phyloP scores from a whole-genome alignment of 64 coral and sea anemone species.

The Pachyseris speciosa region DNA sequence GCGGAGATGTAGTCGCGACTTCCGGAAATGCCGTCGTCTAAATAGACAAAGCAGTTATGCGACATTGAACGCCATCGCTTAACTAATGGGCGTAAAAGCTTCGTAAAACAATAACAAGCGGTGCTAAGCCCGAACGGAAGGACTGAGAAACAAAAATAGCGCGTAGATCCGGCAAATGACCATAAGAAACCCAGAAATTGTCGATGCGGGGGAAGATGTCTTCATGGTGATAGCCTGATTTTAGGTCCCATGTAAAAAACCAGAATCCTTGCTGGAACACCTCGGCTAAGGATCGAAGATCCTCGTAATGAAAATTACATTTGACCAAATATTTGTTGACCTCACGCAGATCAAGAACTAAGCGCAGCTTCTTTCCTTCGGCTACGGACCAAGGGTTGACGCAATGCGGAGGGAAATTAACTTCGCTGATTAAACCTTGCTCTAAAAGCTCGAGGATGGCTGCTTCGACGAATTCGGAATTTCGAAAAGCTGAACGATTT shows the following conservation, averaged over 20 bases:
- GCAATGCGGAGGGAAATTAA: conserved; percentile 11
- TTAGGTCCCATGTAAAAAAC: conserved; percentile 48
- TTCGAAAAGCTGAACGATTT: conserved; percentile 1
- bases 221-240: conserved; percentile 23
- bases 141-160: not conserved
- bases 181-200: conserved; percentile 42
- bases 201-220: conserved; percentile 33
- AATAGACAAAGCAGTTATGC: not conserved
- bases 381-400: conserved; percentile 47
- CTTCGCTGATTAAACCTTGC: too few species aligned
- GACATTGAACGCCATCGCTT: conserved; percentile 4
- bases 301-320: conserved; percentile 30
- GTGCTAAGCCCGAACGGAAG: conserved; percentile 30
- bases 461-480: not conserved
- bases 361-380: conserved; percentile 20
- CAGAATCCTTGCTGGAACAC: conserved; percentile 5
- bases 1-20: conserved; percentile 24
- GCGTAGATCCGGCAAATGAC: not conserved
- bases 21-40: not conserved
- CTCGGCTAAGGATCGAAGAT: conserved; percentile 38
- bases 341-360: not conserved
- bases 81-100: conserved; percentile 49
- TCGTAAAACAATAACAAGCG: not conserved
- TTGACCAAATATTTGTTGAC: conserved; percentile 38
- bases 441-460: too few species aligned